These are phyloP conservation scores for Phymanthus crucifer DNA, from an alignment of 92 coral and sea anemone genomes.

Conservation along the genomic window DNA sequence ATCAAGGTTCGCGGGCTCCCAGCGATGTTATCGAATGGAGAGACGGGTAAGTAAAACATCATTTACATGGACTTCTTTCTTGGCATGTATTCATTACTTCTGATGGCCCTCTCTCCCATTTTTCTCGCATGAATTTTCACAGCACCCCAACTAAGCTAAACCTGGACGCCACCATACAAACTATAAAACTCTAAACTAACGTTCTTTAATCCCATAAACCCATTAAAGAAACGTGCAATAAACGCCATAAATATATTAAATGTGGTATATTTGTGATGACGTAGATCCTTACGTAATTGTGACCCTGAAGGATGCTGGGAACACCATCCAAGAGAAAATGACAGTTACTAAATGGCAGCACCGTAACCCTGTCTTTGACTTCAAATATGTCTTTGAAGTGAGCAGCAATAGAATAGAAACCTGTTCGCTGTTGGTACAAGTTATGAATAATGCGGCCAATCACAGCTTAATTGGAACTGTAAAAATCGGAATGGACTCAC, in stretches of 20 bases:
- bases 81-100: neutral
- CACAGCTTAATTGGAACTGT: constrained; percentile 23
- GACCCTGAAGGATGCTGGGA: constrained; percentile 45
- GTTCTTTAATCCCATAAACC: neutral
- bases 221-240: neutral
- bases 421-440: constrained; percentile 5
- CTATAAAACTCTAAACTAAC: neutral
- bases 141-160: neutral
- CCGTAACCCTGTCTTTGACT: constrained; percentile 34
- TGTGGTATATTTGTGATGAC: neutral
- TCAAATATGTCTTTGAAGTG: constrained; percentile 31
- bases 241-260: neutral
- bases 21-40: constrained; percentile 10
- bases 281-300: constrained; percentile 32
- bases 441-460: constrained; percentile 28
- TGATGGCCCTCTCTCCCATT: neutral
- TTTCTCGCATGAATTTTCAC: neutral
- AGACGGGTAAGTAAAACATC: constrained; percentile 13
- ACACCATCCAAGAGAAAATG: constrained; percentile 13
- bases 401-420: constrained; percentile 4
- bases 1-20: constrained; percentile 46
- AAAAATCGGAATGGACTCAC: constrained; percentile 37
- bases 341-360: constrained; percentile 27
- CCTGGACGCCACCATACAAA: neutral
- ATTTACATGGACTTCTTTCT: neutral